These are phyloP conservation scores for Cylloceria caligata DNA, from an alignment of 2,888 invertebrate genomes.

Conservation along the genomic window DNA sequence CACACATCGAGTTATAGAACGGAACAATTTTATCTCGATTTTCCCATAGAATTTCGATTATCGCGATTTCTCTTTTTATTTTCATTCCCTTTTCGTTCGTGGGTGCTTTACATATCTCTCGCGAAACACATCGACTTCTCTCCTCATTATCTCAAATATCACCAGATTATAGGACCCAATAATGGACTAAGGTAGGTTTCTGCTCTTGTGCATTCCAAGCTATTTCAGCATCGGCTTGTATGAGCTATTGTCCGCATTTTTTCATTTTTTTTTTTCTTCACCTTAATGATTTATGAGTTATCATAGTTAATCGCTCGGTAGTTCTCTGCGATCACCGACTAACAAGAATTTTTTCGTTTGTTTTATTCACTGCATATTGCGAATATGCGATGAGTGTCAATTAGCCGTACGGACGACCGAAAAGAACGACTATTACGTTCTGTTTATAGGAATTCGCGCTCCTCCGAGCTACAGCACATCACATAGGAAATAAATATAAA, in stretches of 20 bases:
- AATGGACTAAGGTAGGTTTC: conserved; percentile 70
- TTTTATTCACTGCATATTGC: conserved; percentile 27
- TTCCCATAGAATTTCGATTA: conserved; percentile 16
- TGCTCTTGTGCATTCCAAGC: conserved; percentile 69
- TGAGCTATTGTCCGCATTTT: conserved; percentile 65
- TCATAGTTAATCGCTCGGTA: conserved; percentile 39
- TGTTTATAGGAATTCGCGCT: background rate
- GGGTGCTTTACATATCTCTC: conserved; percentile 13
- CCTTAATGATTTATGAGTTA: conserved; percentile 47
- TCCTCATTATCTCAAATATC: conserved; percentile 36
- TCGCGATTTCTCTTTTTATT: conserved; percentile 2
- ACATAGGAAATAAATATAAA: conserved; percentile 8
- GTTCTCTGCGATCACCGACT: conserved; percentile 31
- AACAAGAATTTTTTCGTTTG: conserved; percentile 32
- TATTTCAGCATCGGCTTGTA: conserved; percentile 68
- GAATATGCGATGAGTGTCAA: conserved; percentile 24
- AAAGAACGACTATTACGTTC: background rate
- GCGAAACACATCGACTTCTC: conserved; percentile 25
- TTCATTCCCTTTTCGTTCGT: background rate
- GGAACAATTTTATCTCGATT: conserved; percentile 13
- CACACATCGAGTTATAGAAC: conserved; percentile 18
- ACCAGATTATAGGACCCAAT: conserved; percentile 55
- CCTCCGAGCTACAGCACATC: background rate
- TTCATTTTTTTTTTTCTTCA: conserved; percentile 38
- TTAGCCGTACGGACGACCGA: background rate